phyloP scores from a whole-genome alignment of 2,797 vertebrate species.

The Ambastaia sidthimunki region DNA sequence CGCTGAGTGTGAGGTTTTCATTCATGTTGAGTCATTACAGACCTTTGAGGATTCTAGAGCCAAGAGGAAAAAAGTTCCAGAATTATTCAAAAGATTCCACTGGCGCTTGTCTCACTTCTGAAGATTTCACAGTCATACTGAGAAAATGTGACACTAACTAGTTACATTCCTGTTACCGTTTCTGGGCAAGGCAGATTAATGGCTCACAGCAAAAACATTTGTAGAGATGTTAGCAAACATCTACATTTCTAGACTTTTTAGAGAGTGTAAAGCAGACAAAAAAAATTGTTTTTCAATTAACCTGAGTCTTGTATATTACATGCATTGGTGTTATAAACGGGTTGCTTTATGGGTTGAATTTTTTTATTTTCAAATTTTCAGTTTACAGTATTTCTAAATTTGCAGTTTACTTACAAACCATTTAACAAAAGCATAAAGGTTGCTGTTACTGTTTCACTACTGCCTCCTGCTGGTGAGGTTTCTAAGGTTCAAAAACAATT shows the following conservation, averaged over 20 bases:
- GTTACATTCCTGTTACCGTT: conserved; percentile 40
- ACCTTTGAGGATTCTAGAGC: conserved; percentile 34
- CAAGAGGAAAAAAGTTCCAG: conserved; percentile 23
- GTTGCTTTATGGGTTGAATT: neutral
- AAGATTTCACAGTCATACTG: conserved; percentile 44
- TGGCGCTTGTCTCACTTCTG: conserved; percentile 32
- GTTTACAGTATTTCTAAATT: neutral
- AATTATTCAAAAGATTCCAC: conserved; percentile 24
- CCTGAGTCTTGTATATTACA: neutral
- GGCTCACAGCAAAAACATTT: neutral
- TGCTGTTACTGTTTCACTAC: neutral
- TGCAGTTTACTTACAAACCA: neutral
- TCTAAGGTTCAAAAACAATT: neutral
- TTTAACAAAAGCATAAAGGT: neutral
- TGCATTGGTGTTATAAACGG: neutral
- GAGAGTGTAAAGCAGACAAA: neutral
- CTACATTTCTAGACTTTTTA: neutral
- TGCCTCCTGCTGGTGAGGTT: conserved; percentile 39
- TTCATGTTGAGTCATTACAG: conserved; percentile 29
- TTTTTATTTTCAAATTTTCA: neutral
- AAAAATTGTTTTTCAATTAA: neutral
- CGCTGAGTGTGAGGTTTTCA: conserved; percentile 28
- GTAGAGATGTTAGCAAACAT: neutral
- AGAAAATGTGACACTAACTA: conserved; percentile 26
- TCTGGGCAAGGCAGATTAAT: neutral